These are phyloP conservation scores for Eumerus sabulonum DNA, from an alignment of 2,888 invertebrate genomes.

Conservation along the genomic window DNA sequence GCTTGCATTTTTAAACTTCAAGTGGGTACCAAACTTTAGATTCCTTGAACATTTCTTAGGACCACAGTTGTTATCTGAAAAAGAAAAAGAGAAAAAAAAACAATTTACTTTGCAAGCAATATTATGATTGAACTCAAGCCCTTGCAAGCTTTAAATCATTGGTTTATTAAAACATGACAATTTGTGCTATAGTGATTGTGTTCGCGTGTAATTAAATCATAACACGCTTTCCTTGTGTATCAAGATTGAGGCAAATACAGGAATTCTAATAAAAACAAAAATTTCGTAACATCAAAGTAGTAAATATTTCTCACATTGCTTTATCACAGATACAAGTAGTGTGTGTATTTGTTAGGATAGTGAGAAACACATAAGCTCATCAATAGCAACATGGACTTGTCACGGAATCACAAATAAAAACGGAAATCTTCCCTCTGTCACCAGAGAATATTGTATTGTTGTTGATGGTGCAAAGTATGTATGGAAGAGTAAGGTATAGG, in stretches of 20 bases:
- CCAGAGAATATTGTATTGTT: conserved; percentile 67
- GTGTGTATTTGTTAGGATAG: conserved; percentile 19
- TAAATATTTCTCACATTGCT: conserved; percentile 53
- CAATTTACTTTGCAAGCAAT: no score
- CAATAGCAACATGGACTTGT: conserved; percentile 68
- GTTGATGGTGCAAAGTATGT: conserved; percentile 63
- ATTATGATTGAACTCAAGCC: no score
- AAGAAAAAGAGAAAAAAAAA: no score
- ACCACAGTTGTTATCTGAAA: no score
- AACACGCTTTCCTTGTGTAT: conserved; percentile 51
- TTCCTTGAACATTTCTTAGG: no score
- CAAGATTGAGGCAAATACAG: conserved; percentile 35
- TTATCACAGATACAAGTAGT: conserved; percentile 27
- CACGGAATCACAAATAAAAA: conserved; percentile 68
- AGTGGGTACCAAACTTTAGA: no score
- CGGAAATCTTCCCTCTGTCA: conserved; percentile 67
- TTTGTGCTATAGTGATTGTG: conserved; percentile 43
- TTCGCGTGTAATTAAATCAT: conserved; percentile 60
- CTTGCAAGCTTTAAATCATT: no score
- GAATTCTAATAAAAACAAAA: conserved; percentile 44
- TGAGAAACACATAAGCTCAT: conserved; percentile 65
- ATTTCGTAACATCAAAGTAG: conserved; percentile 58
- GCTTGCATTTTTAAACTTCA: no score
- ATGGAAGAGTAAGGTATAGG: conserved; percentile 62
- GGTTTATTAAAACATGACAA: conserved; percentile 55